Conservation (phyloP, 2,888 invertebrate genomes). For the Aleiodes testaceus region DNA sequence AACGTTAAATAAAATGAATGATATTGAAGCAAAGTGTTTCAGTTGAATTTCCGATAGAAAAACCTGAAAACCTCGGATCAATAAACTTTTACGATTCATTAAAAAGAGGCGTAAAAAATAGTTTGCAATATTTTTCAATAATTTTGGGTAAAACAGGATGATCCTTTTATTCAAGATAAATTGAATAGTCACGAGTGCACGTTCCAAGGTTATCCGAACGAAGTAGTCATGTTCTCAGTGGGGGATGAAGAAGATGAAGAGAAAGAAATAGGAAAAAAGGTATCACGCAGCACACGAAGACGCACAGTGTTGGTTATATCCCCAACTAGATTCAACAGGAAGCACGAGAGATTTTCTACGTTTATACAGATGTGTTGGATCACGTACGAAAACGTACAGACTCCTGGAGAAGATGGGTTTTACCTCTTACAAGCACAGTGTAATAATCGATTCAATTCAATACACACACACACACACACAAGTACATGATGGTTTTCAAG, state of each 20-base stretch:
- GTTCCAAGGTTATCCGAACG: slow-evolving; percentile 24
- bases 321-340: background rate
- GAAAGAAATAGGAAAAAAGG: background rate
- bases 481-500: background rate
- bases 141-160: background rate
- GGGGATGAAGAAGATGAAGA: slow-evolving; percentile 7
- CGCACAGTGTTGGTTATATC: slow-evolving; percentile 6
- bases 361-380: slow-evolving; percentile 12
- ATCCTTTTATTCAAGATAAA: background rate
- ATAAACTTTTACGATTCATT: too few species aligned
- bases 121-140: background rate
- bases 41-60: too few species aligned
- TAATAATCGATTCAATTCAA: slow-evolving; percentile 21
- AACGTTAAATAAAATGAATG: too few species aligned
- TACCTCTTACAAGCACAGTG: background rate
- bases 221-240: slow-evolving; percentile 26
- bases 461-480: background rate
- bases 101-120: too few species aligned
- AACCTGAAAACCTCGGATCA: too few species aligned
- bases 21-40: too few species aligned
- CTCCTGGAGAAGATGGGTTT: background rate
- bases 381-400: background rate
- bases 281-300: background rate
- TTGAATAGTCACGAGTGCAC: slow-evolving; percentile 48
- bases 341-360: slow-evolving; percentile 5